Evolutionary conservation across 2,888 invertebrate species (phyloP), one percentile per base, ranked within the genome.

Genomic region (Andrena fulva): DNA sequence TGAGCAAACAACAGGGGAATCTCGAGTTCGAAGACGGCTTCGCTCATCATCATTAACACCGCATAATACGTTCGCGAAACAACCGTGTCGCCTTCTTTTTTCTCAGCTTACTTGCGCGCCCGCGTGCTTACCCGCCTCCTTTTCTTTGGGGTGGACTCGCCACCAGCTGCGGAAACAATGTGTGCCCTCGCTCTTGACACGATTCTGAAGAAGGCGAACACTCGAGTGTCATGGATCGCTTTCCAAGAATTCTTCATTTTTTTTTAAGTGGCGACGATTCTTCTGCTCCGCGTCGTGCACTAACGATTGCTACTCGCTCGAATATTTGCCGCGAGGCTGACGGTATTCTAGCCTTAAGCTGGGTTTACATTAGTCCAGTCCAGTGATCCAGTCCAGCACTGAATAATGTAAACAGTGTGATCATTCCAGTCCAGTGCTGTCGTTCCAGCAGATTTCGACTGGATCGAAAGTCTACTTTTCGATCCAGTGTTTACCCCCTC

Each of bases 41-140:
- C 87, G 67, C 85, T 85, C 86, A 78, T 83, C 89, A 81, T 89
- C 89, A 89, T 88, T 89, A 89, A 88, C 85, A 82, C 86, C 78
- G 82, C 82, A 87, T 89, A 87, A 88, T 88, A 84, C 79, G 77
- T 54, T 77, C 84, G 77, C 77, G 72, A 80, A 87, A 81, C 82
- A 86, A 78, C 64, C 84, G 42, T 48, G 71, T 56, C 68, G 68
- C 31, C 31, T 59, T 59, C 73, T 12, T 50, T 48, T 29, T 56
- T 50, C 63, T 50, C 59, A 52, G 42, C 59, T 60, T 42, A n/a
- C 59, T 27, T 50, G 48, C 4, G 54, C n/a, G 7, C 42, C 29
- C 50, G 56, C 20, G 50, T 48, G 16, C 52, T 48, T 33, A 24
- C 20, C 29, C 6, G 62, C 60, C 66, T 54, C 54, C 72, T 31